Percentiles rank a stretch among this genome's conserved stretches.
Conservation (phyloP, 1,140 invertebrate species). For the Drosophila guanche region DNA sequence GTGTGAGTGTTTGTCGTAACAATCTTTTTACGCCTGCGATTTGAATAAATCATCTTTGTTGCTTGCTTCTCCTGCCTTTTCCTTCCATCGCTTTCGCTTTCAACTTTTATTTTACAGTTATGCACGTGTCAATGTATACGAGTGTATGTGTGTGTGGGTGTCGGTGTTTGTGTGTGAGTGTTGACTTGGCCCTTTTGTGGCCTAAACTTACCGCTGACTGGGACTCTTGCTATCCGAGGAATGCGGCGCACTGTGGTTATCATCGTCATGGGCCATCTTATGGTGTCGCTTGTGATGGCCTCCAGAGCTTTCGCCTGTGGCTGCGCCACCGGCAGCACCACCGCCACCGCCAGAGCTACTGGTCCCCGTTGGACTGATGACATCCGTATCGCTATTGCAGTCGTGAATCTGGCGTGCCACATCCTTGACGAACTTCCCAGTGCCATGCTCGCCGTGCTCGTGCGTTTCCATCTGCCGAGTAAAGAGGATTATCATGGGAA, state of each 20-base stretch:
- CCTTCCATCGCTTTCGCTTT: slow-evolving; percentile 13
- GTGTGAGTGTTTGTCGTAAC: slow-evolving; percentile 37
- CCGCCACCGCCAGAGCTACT: slow-evolving; percentile 75
- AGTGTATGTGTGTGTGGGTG: slow-evolving; percentile 28
- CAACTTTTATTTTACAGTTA: slow-evolving; percentile 36
- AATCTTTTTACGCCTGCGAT: slow-evolving; percentile 33
- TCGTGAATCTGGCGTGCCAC: slow-evolving; percentile 60
- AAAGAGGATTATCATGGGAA: not conserved
- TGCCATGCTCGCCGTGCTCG: slow-evolving; percentile 54
- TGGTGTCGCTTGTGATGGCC: slow-evolving; percentile 70
- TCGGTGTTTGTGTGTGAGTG: slow-evolving; percentile 6
- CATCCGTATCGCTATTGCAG: slow-evolving; percentile 79
- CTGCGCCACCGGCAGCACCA: slow-evolving; percentile 9
- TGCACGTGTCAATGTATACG: slow-evolving; percentile 23
- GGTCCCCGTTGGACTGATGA: slow-evolving; percentile 78
- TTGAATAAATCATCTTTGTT: slow-evolving; percentile 53
- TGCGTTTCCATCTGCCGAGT: slow-evolving; percentile 83
- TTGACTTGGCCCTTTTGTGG: not conserved
- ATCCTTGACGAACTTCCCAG: slow-evolving; percentile 74
- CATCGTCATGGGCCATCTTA: slow-evolving; percentile 85
- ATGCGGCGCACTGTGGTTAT: slow-evolving; percentile 87
- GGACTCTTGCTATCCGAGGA: slow-evolving; percentile 88
- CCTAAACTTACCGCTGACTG: slow-evolving; percentile 85
- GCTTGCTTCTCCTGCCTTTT: slow-evolving; percentile 15
- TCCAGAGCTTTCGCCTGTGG: slow-evolving; percentile 6